Evolutionary conservation across 2,888 invertebrate genomes (phyloP).

Genomic region (Rhodophaea formosa): DNA sequence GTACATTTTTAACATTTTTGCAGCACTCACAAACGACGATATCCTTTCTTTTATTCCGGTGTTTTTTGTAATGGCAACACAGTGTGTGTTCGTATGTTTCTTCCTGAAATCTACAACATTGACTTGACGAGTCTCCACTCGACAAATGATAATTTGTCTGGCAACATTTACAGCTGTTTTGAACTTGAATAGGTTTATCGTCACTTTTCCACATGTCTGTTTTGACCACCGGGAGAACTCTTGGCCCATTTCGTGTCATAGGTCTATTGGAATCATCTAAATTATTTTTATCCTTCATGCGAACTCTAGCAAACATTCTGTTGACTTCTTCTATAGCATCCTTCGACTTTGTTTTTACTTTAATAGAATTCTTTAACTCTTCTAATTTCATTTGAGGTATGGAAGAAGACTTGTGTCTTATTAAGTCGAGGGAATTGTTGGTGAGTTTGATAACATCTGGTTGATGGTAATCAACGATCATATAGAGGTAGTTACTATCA

Average conservation of each 20-base stretch:
- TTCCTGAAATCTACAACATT: conserved; percentile 34
- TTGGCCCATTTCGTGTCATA: conserved; percentile 55
- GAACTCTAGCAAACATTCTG: conserved; percentile 67
- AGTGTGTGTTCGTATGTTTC: conserved; percentile 43
- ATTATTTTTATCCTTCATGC: conserved; percentile 31
- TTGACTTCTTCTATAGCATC: conserved; percentile 69
- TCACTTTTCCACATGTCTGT: conserved; percentile 24
- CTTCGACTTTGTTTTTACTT: conserved; percentile 58
- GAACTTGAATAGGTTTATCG: conserved; percentile 17
- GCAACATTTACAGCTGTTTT: conserved; percentile 42
- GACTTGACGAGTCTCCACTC: conserved; percentile 52
- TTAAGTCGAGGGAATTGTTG: conserved; percentile 41
- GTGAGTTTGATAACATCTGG: conserved; percentile 38
- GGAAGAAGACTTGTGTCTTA: conserved; percentile 64
- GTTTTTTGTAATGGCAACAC: conserved; percentile 49
- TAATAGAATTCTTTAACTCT: conserved; percentile 58
- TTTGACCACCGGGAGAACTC: conserved; percentile 67
- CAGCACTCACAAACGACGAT: conserved; percentile 41
- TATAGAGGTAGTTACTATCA: conserved; percentile 46
- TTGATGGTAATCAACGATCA: conserved; percentile 48
- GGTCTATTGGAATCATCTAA: conserved; percentile 54
- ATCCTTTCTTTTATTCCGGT: conserved; percentile 18
- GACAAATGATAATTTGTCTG: conserved; percentile 51
- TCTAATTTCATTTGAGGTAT: conserved; percentile 74
- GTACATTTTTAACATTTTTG: conserved; percentile 26